Base-by-base conservation (phyloP, 2,113 vertebrate genomes). In the Amphilophus citrinellus region DNA sequence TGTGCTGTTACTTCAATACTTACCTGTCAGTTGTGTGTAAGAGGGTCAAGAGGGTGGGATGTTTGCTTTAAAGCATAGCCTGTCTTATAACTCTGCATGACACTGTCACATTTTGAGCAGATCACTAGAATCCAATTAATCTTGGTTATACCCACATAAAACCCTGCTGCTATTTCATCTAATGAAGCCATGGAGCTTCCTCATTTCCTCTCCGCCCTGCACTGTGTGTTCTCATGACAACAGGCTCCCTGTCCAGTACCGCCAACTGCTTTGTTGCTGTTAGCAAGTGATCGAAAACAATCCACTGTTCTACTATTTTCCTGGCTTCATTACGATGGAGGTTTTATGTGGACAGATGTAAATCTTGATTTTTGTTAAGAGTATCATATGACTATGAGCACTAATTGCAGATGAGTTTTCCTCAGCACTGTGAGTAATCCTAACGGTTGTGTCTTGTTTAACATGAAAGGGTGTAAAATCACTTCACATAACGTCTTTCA, bases 51-150 rank as follows among this genome's bases (percentile, higher is more conserved):
- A 22, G 13, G 61, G 78, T 30, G 47, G 68, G 47, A 27, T 42
- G 47, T 68, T 84, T 6, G 56, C 61, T 71, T 77, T 80, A 42
- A 47, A 84, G 65, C 24, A 44, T 57, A 85, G 62, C 65, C 63
- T 6, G 66, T 61, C 89, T 90, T 83, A 85, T 91, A 91, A 91
- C 87, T 89, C 81, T 61, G 56, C 83, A 90, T 84, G 81, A 90
- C 89, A 88, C 61, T 92, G 86, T 94, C 87, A 88, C 89, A 92
- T 92, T 90, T 89, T 83, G 56, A 90, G 56, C 27, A 83, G 87
- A 92, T 91, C 89, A 92, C 88, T 83, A 61, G 77, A 91, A 93
- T 92, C 86, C 86, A 94, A 93, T 93, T 93, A 93, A 92, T 94
- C 91, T 92, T 77, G 47, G 88, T 92, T 91, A 87, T 91, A 89